Conservation (phyloP, 2,797 vertebrate species). For the Acanthurus lineatus region DNA sequence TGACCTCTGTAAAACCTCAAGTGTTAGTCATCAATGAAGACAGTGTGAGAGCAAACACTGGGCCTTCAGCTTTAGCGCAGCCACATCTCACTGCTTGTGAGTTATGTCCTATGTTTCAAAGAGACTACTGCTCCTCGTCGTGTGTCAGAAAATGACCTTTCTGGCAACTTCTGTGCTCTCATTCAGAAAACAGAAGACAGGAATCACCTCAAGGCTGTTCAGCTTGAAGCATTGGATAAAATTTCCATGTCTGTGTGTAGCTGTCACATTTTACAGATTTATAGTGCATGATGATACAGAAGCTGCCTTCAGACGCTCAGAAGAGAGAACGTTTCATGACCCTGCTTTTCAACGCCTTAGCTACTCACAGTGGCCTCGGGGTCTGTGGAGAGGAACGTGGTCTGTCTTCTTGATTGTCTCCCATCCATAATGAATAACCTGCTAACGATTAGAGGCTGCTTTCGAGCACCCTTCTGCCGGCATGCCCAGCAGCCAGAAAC, state of each 20-base stretch:
- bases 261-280: constrained; percentile 21
- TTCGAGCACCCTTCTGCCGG: constrained; percentile 39
- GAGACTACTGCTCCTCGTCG: constrained; percentile 17
- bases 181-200: constrained; percentile 29
- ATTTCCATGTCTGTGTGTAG: constrained; percentile 19
- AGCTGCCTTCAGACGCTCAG: background rate
- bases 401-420: constrained; percentile 48
- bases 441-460: constrained; percentile 69
- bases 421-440: constrained; percentile 71
- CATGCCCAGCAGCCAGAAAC: constrained; percentile 52
- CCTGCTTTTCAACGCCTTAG: constrained; percentile 21
- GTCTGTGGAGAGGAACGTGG: constrained; percentile 22
- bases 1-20: constrained; percentile 59
- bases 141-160: constrained; percentile 42
- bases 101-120: constrained; percentile 35
- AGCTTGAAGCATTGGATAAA: constrained; percentile 11
- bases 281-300: constrained; percentile 17
- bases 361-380: constrained; percentile 35
- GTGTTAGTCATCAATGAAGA: constrained; percentile 68
- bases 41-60: constrained; percentile 71
- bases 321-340: constrained; percentile 39
- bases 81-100: constrained; percentile 41
- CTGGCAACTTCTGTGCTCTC: background rate
- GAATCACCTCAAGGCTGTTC: constrained; percentile 8
- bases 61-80: constrained; percentile 48